Base-by-base conservation (phyloP, 2,113 vertebrate genomes). In the Centropristis striata region DNA sequence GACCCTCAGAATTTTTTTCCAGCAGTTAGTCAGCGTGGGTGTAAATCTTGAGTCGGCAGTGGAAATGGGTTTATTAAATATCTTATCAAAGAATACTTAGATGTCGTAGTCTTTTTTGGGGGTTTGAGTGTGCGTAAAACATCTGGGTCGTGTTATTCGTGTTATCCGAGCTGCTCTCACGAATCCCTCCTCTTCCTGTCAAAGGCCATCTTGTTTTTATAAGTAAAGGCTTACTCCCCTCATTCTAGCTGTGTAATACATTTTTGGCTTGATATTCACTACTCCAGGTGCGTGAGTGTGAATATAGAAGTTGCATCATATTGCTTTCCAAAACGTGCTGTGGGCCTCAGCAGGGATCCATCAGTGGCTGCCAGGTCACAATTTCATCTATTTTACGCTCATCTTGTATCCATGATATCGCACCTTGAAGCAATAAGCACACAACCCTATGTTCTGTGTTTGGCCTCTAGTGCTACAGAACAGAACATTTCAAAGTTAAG, bases 1-100 rank as follows among this genome's bases (percentile, higher is more conserved):
- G 64, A 78, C 74, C 75, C 72, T 78, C 37, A 54, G 59, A 89
- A 80, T 85, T 66, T 80, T 85, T 66, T 63, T 84, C 44, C 61
- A 71, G 74, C 36, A 16, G 67, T 74, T 78, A 73, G 64, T 68
- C 70, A 64, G 67, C 46, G 36, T 67, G 70, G 37, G 37, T 47
- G 28, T 32, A 41, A 79, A 67, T 61, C 47, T 37, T 54, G 20
- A 79, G 59, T 13, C 16, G 4, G 21, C 0, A 16, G 61, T 28
- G 46, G 50, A 79, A 71, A 74, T 16, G 4, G 6, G 47, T 32
- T 65, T 44, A 54, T 71, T 71, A 58, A 32, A 57, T 75, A 7
- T 51, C 25, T 42, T 44, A 47, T 64, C 28, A 63, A 61, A 65
- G 78, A 63, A 60, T 46, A 27, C 50, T 12, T 50, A 10, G 20